Evolutionary conservation across 2,888 invertebrate species (phyloP).

Genomic region (Lacanobia wlatinum): DNA sequence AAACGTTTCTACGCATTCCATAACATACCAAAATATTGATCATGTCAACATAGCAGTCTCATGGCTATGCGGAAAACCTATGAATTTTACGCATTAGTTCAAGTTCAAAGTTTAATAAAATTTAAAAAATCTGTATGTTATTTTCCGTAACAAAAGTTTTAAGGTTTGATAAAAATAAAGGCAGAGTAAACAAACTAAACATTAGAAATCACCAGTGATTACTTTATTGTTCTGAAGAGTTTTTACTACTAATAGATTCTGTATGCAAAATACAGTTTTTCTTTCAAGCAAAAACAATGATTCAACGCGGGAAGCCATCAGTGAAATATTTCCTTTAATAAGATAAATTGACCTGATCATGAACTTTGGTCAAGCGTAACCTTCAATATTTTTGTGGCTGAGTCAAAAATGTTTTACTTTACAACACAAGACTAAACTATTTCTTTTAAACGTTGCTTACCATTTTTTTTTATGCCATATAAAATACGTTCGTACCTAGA

Average conservation of each 20-base stretch:
- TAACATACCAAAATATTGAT: neutral
- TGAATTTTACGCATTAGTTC: neutral
- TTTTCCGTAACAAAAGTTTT: neutral
- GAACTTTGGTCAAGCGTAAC: conserved; percentile 27
- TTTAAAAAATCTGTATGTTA: neutral
- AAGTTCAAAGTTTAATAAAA: conserved; percentile 15
- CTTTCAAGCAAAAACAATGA: conserved; percentile 5
- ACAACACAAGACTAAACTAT: neutral
- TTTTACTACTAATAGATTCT: neutral
- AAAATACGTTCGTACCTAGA: neutral
- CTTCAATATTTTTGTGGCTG: neutral
- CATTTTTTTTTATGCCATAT: neutral
- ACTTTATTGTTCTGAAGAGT: neutral
- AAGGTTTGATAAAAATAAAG: neutral
- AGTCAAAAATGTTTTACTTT: neutral
- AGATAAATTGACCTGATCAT: conserved; percentile 34
- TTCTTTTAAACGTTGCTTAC: neutral
- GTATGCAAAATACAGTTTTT: conserved; percentile 44
- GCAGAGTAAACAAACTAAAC: neutral
- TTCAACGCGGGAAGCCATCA: conserved; percentile 8
- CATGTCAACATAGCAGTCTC: neutral
- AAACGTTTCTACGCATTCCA: neutral
- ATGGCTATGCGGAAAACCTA: neutral
- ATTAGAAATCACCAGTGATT: neutral
- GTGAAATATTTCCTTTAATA: conserved; percentile 3